Evolutionary conservation across 2,113 vertebrate genomes (phyloP), one percentile per base, ranked within the genome.

Genomic region (Silurus asotus): DNA sequence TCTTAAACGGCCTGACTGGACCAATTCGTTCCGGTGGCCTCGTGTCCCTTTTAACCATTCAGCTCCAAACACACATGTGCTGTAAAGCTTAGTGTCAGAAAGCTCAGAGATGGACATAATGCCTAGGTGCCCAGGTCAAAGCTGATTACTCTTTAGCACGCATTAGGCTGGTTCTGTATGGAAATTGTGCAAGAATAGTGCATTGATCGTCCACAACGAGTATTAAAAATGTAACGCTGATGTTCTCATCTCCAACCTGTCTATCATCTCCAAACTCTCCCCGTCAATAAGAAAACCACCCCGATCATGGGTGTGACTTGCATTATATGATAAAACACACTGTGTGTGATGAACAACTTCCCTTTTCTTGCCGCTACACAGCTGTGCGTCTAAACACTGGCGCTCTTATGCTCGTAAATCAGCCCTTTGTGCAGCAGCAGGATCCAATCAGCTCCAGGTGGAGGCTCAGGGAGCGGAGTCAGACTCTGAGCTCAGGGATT

Each of bases 401-500:
- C 95, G 93, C 96, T 96, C 95, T 95, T 91, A 88, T 90, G 92
- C 96, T 95, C 94, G 95, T 98, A 97, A 98, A 97, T 98, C 96
- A 97, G 94, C 92, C 91, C 96, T 97, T 98, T 98, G 96, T 97
- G 95, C 96, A 97, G 96, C 95, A 95, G 96, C 96, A 97, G 96
- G 95, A 97, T 96, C 96, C 95, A 95, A 97, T 97, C 96, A 97
- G 96, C 96, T 95, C 94, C 97, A 99, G 97, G 97, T 98, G 97
- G 96, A 96, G 96, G 95, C 96, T 90, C 91, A 87, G 92, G 93
- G 94, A 84, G 83, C 80, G 58, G 83, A 85, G 93, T 92, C 92
- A 93, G 95, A 84, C 85, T 37, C 87, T 77, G 65, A 88, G 87
- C 70, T 94, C 94, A 94, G 95, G 96, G 96, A 97, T 96, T 96